These are phyloP conservation scores for Nebria brevicollis DNA, from an alignment of 2,888 invertebrate species.

Conservation along the genomic window DNA sequence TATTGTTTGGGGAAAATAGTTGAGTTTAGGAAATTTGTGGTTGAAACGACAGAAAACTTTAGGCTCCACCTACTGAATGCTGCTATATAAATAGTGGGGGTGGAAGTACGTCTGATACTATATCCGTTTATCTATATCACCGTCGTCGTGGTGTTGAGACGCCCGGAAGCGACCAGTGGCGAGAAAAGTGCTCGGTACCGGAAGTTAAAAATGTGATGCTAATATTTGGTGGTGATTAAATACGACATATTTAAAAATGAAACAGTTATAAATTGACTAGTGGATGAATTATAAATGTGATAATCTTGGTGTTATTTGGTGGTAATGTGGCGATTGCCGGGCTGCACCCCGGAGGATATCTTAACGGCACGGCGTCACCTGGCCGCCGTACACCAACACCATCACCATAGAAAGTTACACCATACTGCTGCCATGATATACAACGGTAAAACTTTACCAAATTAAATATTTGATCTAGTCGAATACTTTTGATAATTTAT, in stretches of 20 bases:
- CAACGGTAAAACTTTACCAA: slow-evolving; percentile 61
- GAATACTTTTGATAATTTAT: too few species aligned
- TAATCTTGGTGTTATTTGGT: slow-evolving; percentile 49
- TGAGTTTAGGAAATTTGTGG: too few species aligned
- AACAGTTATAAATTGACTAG: not conserved
- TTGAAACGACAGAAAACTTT: not conserved
- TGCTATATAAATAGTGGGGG: not conserved
- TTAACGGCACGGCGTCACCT: slow-evolving; percentile 61
- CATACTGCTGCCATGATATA: slow-evolving; percentile 66
- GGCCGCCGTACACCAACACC: slow-evolving; percentile 63
- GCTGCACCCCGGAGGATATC: slow-evolving; percentile 63
- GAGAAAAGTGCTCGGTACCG: not conserved
- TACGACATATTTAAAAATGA: not conserved
- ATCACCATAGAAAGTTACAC: slow-evolving; percentile 62
- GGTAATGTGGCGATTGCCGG: slow-evolving; percentile 64
- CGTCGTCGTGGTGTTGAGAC: not conserved
- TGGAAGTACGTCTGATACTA: not conserved
- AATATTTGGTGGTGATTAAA: not conserved
- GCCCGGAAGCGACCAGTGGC: not conserved
- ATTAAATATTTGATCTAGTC: too few species aligned
- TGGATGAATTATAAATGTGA: not conserved
- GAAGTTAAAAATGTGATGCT: not conserved
- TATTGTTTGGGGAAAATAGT: too few species aligned
- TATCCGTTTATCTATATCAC: not conserved
- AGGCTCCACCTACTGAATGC: not conserved